These are phyloP conservation scores for Xenops minutus DNA, from an alignment of 2,797 vertebrate species.

Conservation along the genomic window DNA sequence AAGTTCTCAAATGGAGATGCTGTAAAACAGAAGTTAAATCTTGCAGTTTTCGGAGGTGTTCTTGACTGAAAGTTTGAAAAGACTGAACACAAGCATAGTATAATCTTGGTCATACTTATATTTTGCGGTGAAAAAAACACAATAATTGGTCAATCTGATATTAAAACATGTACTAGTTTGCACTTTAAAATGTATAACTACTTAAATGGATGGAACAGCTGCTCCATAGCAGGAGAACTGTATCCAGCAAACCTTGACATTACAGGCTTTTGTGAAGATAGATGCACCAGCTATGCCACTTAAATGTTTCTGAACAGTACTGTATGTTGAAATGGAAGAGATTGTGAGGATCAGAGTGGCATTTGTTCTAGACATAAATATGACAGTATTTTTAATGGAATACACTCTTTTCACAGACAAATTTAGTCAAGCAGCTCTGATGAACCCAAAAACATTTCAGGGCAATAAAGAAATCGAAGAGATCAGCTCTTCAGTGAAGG, in stretches of 20 bases:
- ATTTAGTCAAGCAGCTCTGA: not conserved
- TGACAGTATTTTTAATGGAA: not conserved
- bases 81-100: not conserved
- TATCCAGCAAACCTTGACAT: constrained; percentile 33
- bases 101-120: not conserved
- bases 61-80: not conserved
- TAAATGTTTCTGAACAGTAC: not conserved
- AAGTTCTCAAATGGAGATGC: not conserved
- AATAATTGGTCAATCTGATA: not conserved
- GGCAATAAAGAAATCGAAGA: not conserved
- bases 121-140: not conserved
- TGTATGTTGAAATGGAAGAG: not conserved
- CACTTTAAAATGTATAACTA: not conserved
- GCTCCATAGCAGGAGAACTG: not conserved
- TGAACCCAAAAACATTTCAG: not conserved
- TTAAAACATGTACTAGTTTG: not conserved
- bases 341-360: not conserved
- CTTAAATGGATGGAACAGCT: not conserved
- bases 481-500: not conserved
- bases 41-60: not conserved
- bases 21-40: not conserved
- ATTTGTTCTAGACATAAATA: not conserved
- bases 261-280: constrained; percentile 9
- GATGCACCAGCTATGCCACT: constrained; percentile 1
- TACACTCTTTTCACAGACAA: not conserved